Base-by-base conservation (phyloP, 2,888 invertebrate genomes). In the Lordiphosa andalusiaca region DNA sequence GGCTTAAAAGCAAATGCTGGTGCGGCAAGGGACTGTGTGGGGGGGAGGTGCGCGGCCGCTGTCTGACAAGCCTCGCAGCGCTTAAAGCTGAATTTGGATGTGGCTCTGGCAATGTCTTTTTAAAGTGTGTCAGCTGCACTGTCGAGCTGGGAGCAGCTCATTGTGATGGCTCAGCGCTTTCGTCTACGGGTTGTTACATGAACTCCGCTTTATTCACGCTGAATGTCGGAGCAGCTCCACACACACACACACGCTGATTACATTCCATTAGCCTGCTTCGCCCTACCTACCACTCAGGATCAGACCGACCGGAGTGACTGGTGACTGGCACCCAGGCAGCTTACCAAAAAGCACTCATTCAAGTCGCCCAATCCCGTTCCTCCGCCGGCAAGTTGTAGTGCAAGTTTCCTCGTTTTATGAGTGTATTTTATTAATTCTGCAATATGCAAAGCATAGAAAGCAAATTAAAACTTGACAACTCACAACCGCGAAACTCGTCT, bases 101-200 rank as follows among this genome's bases (percentile, higher is more conserved):
- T 48, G 74, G 72, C 70, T 73, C 59, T 69, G 49, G 47, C 68
- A 68, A 55, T 74, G 70, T 69, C 59, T 71, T 81, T 74, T 69
- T 74, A 78, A 77, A 44, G 44, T 44, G 75, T 77, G 82, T 65
- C 81, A 72, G 64, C 74, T 74, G 74, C 77, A 67, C 50, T 37
- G 46, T 7, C 30, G 30, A 46, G n/a, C 50, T 16, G 23, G 25
- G 13, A 25, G 48, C 9, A 48, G 13, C 21, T 6, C 25, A 25
- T 30, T 30, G 30, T 30, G 30, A 9, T 30, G 30, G 30, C 30
- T 30, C 30, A 30, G 30, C 30, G 30, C 25, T 6, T 25, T 25
- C 6, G 25, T 25, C 25, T 25, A 25, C 25, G 25, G 25, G 25
- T 25, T 25, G 25, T 3, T 30, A 9, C 30, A 30, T 30, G 47